Base-by-base conservation (phyloP, 2,888 invertebrate genomes). In the Lasius platythorax region DNA sequence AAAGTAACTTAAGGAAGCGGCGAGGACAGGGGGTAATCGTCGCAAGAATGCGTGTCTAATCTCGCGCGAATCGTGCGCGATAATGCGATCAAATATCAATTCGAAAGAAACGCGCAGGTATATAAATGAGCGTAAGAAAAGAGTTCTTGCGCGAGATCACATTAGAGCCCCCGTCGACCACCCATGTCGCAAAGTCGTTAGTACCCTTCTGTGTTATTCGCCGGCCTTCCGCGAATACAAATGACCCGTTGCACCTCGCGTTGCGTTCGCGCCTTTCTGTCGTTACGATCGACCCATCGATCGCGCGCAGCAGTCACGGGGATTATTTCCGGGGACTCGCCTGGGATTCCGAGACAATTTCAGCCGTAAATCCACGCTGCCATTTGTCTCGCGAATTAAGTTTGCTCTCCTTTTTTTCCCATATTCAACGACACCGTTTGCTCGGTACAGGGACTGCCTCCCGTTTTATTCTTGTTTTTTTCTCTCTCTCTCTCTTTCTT, bases 331-430 rank as follows among this genome's bases (percentile, higher is more conserved):
- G 18, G 28, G 18, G 28, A 28, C 43, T 70, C 78, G 68, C 83
- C 46, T 23, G 82, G 84, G 88, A 88, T 75, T 63, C 56, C 67
- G 78, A 70, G 75, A 89, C 88, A 89, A 89, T 89, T 89, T 85
- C 82, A 40, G 68, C 9, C 63, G 61, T 61, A 89, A 88, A 89
- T 88, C 88, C 88, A 64, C 78, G 82, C 68, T 78, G 83, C 79
- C 87, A 84, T 90, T 90, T 90, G 85, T 90, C 84, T 84, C 90
- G 85, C 81, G 84, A 87, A 90, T 89, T 89, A 90, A 89, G 81
- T 90, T 87, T 85, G 81, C 87, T 87, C 67, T 84, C 63, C 66
- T 88, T 87, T 86, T 23, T 87, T 87, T 78, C 66, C 68, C 78
- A 83, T 85, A 85, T 86, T 87, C 87, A 73, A 83, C 66, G 74